These are phyloP conservation scores for Hirtodrosophila trivittata DNA, from an alignment of 2,888 invertebrate species.

Conservation along the genomic window DNA sequence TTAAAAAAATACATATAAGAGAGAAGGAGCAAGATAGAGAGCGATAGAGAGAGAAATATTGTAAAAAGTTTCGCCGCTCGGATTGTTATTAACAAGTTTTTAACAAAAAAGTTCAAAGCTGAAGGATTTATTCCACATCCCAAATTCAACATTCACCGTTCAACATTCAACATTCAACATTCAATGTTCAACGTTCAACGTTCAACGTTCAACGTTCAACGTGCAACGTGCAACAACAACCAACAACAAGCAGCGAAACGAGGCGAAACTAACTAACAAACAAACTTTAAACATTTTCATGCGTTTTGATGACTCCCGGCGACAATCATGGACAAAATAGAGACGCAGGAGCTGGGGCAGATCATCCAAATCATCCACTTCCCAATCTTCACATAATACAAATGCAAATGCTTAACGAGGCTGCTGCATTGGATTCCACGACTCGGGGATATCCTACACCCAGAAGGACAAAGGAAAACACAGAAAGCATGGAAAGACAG, in stretches of 20 bases:
- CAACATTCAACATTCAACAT: background rate
- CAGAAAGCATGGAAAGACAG: background rate
- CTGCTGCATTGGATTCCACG: conserved; percentile 12
- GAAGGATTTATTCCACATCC: conserved; percentile 61
- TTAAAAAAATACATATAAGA: conserved; percentile 20
- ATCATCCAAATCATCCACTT: conserved; percentile 42
- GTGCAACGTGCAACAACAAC: background rate
- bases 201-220: background rate
- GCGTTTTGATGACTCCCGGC: conserved; percentile 41
- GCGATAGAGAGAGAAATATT: conserved; percentile 16
- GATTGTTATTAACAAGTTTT: conserved; percentile 70
- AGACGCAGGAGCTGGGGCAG: conserved; percentile 4
- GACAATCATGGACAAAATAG: conserved; percentile 17
- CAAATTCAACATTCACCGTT: conserved; percentile 12
- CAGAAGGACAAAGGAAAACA: background rate
- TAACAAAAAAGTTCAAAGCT: conserved; percentile 65
- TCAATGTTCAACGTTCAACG: background rate
- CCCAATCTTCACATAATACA: conserved; percentile 17
- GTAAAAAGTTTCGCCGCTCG: conserved; percentile 52
- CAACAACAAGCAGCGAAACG: conserved; percentile 16
- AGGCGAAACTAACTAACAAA: conserved; percentile 56
- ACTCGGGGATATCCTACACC: background rate
- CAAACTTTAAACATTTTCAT: conserved; percentile 66
- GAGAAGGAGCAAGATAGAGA: background rate
- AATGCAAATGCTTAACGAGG: conserved; percentile 55